Conservation (phyloP, 2,888 invertebrate genomes). For the Podabrus alpinus region DNA sequence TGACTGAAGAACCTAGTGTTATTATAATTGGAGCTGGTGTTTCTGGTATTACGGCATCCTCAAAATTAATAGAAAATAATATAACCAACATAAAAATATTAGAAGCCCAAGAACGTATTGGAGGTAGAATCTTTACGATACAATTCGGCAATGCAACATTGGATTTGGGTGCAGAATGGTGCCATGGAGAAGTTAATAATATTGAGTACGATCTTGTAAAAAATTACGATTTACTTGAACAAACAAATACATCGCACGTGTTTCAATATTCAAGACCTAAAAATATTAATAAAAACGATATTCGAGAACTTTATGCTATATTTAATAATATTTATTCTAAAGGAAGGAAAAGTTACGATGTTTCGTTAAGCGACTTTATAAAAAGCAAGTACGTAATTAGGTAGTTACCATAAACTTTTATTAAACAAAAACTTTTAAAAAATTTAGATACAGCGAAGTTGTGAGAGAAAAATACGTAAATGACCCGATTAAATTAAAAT, state of each 20-base stretch:
- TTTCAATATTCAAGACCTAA: slow-evolving; percentile 36
- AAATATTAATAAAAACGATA: slow-evolving; percentile 39
- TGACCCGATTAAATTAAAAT: not conserved
- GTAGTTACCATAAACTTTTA: slow-evolving; percentile 31
- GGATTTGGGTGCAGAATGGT: slow-evolving; percentile 53
- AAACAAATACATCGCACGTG: not conserved
- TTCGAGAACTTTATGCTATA: slow-evolving; percentile 39
- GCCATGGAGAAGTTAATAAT: slow-evolving; percentile 51
- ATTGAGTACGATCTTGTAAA: slow-evolving; percentile 48
- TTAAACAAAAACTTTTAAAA: slow-evolving; percentile 26
- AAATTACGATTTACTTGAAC: slow-evolving; percentile 29
- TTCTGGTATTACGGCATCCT: slow-evolving; percentile 62
- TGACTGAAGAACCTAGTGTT: slow-evolving; percentile 38
- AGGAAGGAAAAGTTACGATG: slow-evolving; percentile 34
- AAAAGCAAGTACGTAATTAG: slow-evolving; percentile 34
- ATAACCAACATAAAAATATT: slow-evolving; percentile 56
- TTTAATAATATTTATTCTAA: slow-evolving; percentile 41
- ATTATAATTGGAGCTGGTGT: slow-evolving; percentile 64
- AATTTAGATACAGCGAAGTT: slow-evolving; percentile 1
- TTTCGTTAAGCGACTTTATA: slow-evolving; percentile 46
- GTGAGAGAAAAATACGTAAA: not conserved
- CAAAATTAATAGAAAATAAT: slow-evolving; percentile 57
- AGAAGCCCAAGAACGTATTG: slow-evolving; percentile 52
- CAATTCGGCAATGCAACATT: slow-evolving; percentile 34
- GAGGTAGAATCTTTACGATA: slow-evolving; percentile 44